Evolutionary conservation across 1,140 invertebrate genomes (phyloP), one percentile per base, ranked within the genome.

Genomic region (Cydia fagiglandana): DNA sequence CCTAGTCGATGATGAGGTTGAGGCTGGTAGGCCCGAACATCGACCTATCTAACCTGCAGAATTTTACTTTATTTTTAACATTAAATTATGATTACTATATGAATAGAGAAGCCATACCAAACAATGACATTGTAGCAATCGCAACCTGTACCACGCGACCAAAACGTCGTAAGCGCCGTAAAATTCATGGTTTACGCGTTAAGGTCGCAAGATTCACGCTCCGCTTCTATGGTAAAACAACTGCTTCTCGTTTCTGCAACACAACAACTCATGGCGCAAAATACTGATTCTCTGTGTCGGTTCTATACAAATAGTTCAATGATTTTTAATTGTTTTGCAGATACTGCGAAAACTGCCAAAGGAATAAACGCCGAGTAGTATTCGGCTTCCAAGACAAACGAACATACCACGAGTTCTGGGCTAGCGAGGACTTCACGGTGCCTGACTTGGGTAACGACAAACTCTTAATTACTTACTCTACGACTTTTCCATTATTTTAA

Each of bases 21-120:
- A 86, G 96, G 0, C 91, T 96, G 20, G 86, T 96, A 2, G 95
- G 95, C 0, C 94, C 94, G 0, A 95, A 96, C 84, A 84, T 96
- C 0, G 94, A 94, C 79, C 90, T 94, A 1, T 84, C 88, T 0
- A 93, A 93, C 15, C 85, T 95, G 41, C 93, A 94, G 0, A 7
- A 47, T 45, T 45, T 13, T 13, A 45, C 4, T 45, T 45, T 45
- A 45, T 61, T 61, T 61, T 20, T n/a, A n/a, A n/a, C n/a, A n/a
- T n/a, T n/a, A n/a, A n/a, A n/a, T 24, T 24, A 24, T 24, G 0
- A 24, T 24, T 24, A 24, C 24, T 24, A 24, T n/a, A n/a, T n/a
- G n/a, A n/a, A n/a, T n/a, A n/a, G n/a, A n/a, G n/a, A n/a, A 24
- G n/a, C n/a, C 24, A 24, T 24, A 24, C 24, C 24, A 24, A 24